These are phyloP conservation scores for Nephrotoma flavescens DNA, from an alignment of 2,888 invertebrate species.

Conservation along the genomic window DNA sequence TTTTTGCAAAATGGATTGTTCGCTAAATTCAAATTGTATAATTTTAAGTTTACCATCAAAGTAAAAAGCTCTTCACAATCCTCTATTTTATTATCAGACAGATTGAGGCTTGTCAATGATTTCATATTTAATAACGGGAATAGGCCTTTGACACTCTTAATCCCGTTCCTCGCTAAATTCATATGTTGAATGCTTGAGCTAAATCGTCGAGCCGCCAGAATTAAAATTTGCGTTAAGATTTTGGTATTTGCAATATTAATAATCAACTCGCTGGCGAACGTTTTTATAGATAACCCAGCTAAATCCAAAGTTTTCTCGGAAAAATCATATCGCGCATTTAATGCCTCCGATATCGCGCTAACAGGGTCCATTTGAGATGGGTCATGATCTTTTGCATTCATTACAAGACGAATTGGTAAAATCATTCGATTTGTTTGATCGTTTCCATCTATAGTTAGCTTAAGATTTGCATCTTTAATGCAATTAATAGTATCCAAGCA, in stretches of 20 bases:
- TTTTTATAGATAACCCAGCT: conserved; percentile 6
- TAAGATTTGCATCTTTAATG: conserved; percentile 7
- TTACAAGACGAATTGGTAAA: conserved; percentile 8
- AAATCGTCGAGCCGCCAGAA: conserved; percentile 8
- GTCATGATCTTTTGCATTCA: conserved; percentile 11
- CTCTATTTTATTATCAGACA: conserved; percentile 10
- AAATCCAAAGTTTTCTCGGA: conserved; percentile 12
- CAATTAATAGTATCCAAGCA: conserved; percentile 10
- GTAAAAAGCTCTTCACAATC: conserved; percentile 4
- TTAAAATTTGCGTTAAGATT: conserved; percentile 7
- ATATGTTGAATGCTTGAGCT: conserved; percentile 9
- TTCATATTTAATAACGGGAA: conserved; percentile 9
- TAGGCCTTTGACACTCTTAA: conserved; percentile 10
- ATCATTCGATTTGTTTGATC: neutral
- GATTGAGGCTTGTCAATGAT: conserved; percentile 11
- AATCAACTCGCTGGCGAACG: conserved; percentile 8
- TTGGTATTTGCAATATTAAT: conserved; percentile 8
- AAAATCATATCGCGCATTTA: conserved; percentile 9
- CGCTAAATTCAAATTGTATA: conserved; percentile 10
- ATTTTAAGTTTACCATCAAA: conserved; percentile 7
- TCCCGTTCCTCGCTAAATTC: conserved; percentile 9
- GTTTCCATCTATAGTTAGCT: conserved; percentile 1
- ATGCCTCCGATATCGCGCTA: conserved; percentile 6
- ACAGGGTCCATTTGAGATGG: conserved; percentile 11
- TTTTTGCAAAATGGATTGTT: conserved; percentile 14